Evolutionary conservation across 2,113 vertebrate species (phyloP), one percentile per base, ranked within the genome.

Genomic region (Rhinichthys klamathensis): DNA sequence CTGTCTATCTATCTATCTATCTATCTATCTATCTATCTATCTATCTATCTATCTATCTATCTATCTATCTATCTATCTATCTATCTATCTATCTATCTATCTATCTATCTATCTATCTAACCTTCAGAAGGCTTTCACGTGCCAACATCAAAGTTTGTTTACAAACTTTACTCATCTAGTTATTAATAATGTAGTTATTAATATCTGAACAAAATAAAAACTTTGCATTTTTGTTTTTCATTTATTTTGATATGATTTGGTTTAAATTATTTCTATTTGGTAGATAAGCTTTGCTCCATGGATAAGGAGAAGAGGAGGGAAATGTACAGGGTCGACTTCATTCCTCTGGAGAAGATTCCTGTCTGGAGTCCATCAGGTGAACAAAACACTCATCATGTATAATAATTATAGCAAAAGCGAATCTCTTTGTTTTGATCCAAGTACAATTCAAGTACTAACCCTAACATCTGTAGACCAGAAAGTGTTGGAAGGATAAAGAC

Each of bases 231-330:
- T 18, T 81, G 3, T 6, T 67, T 6, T 49, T 21, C 74, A 4
- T 27, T 75, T 49, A 46, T 38, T 18, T 58, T 10, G 4, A 60
- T 51, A 1, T 60, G 25, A 46, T 23, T 51, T 23, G 27, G 25
- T 80, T 54, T 35, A 54, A 80, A 30, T 41, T 85, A 74, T 77
- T 35, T 74, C 32, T 85, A 35, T 90, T 83, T 41, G 15, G 74
- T 82, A 98, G 97, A 90, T 0, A 90, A 91, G 63, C 88, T 97
- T 85, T 92, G 96, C 87, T 93, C 94, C 82, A 90, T 95, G 83
- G 93, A 92, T 2, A 85, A 90, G 78, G 92, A 95, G 76, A 94
- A 96, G 84, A 93, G 95, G 73, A 93, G 95, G 80, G 89, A 89
- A 1, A 89, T 94, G 82, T 96, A 96, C 90, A 95, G 92, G 90